These are phyloP conservation scores for Ursus arctos DNA, from an alignment of 2,113 vertebrate species.

Conservation along the genomic window DNA sequence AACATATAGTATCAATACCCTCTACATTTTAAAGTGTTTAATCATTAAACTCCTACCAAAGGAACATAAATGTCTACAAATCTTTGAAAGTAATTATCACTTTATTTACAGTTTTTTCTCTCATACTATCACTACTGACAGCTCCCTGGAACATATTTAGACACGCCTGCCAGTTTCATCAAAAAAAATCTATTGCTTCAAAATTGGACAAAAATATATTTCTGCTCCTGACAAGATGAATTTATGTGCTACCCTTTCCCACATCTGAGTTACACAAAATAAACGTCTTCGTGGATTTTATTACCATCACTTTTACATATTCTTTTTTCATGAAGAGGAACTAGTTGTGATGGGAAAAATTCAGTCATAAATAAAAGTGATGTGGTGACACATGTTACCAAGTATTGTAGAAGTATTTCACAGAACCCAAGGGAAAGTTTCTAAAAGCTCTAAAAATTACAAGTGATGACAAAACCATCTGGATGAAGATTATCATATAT, in stretches of 20 bases:
- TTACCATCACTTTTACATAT: background rate
- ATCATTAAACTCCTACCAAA: slow-evolving; percentile 56
- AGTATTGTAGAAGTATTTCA: background rate
- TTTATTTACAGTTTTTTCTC: slow-evolving; percentile 47
- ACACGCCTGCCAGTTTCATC: background rate
- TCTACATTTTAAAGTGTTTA: background rate
- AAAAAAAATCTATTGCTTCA: background rate
- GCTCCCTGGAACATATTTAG: slow-evolving; percentile 34
- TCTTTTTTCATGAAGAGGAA: background rate
- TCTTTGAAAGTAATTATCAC: slow-evolving; percentile 61
- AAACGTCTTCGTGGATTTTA: background rate
- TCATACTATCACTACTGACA: background rate
- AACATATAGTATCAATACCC: background rate
- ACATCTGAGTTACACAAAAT: background rate
- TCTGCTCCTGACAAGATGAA: slow-evolving; percentile 4
- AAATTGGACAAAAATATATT: background rate
- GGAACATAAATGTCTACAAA: background rate
- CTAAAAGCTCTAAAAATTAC: slow-evolving; percentile 41
- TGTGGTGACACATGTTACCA: background rate
- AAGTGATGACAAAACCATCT: slow-evolving; percentile 53
- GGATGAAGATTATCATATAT: background rate
- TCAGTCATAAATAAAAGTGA: slow-evolving; percentile 47
- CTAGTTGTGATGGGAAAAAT: background rate
- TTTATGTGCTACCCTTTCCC: background rate
- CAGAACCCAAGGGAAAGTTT: background rate